Conservation (phyloP, 2,113 vertebrate genomes). For the Myiozetetes cayanensis region DNA sequence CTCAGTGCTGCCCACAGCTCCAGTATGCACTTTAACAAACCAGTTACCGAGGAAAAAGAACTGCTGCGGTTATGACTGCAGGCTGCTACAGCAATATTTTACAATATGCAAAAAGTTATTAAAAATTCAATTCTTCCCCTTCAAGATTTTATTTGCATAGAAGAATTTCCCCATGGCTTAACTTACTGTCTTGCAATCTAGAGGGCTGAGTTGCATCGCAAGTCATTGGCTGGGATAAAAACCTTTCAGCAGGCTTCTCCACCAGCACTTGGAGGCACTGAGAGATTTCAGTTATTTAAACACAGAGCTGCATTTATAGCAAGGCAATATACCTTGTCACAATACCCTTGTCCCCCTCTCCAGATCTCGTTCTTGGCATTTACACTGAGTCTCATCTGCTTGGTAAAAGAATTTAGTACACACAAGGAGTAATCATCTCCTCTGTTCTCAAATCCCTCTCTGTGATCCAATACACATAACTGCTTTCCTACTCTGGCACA, state of each 20-base stretch:
- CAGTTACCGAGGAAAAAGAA: neutral
- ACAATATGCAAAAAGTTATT: neutral
- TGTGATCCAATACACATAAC: neutral
- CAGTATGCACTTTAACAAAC: neutral
- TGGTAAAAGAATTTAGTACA: neutral
- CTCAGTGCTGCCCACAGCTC: neutral
- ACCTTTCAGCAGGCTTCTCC: neutral
- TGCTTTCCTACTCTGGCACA: neutral
- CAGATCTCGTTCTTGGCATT: constrained; percentile 3
- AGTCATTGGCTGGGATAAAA: neutral
- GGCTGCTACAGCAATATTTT: neutral
- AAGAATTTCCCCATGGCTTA: neutral
- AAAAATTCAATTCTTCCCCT: neutral
- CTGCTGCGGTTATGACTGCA: neutral
- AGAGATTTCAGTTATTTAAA: neutral
- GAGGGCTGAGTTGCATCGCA: neutral
- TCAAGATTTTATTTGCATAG: neutral
- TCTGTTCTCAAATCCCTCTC: neutral
- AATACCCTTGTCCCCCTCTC: neutral
- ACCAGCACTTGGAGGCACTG: neutral
- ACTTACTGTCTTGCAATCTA: neutral
- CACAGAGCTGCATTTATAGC: neutral
- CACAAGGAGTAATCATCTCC: neutral
- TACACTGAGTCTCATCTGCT: neutral
- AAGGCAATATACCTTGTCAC: neutral